Percentiles rank a stretch among this genome's conserved stretches.
Evolutionary conservation across 2,888 invertebrate genomes (phyloP).

Genomic region (Lymantria dispar): DNA sequence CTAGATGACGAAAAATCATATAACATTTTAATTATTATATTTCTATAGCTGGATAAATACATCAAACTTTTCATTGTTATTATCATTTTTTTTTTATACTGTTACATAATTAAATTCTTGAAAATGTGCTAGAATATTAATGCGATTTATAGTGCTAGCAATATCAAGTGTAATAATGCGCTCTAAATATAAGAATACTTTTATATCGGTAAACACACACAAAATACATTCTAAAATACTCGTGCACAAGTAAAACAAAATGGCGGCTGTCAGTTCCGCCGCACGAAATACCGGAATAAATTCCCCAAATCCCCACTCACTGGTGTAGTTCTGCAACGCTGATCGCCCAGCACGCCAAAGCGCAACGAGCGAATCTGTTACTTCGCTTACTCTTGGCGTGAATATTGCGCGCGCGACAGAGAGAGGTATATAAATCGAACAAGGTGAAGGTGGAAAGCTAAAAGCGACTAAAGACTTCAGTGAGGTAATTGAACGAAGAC

Average conservation of each 20-base stretch:
- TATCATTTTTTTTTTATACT: too few species aligned
- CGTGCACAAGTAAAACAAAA: constrained; percentile 42
- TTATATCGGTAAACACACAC: not conserved
- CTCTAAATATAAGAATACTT: not conserved
- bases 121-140: too few species aligned
- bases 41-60: too few species aligned
- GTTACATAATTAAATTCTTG: too few species aligned
- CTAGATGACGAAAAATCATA: too few species aligned
- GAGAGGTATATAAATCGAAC: constrained; percentile 40
- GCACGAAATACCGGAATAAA: constrained; percentile 62
- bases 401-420: constrained; percentile 34
- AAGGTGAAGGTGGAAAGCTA: constrained; percentile 66
- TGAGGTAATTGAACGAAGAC: constrained; percentile 53
- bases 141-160: too few species aligned
- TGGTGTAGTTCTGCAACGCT: constrained; percentile 44
- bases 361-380: constrained; percentile 32
- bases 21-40: too few species aligned
- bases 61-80: too few species aligned
- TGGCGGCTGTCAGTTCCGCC: constrained; percentile 48
- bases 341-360: constrained; percentile 33
- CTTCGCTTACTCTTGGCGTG: constrained; percentile 32
- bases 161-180: too few species aligned
- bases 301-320: constrained; percentile 40
- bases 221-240: constrained; percentile 12
- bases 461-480: constrained; percentile 13